phyloP scores from a whole-genome alignment of 2,113 vertebrate genomes.

The Nanorana parkeri region DNA sequence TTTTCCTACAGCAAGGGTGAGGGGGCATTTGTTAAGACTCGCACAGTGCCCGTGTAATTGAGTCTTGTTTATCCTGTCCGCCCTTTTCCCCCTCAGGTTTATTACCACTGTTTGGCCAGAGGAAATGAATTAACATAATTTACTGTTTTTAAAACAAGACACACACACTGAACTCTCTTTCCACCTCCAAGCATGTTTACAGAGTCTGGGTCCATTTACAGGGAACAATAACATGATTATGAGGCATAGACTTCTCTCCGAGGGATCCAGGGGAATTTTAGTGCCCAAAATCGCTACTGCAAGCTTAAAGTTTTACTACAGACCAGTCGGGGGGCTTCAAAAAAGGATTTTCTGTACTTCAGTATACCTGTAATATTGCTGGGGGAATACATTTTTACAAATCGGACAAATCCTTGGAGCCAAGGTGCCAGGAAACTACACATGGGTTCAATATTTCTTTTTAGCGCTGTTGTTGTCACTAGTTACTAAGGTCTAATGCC shows the following conservation, averaged over 20 bases:
- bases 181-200: conserved; percentile 64
- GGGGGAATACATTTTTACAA: no score
- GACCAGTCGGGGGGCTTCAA: no score
- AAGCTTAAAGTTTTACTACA: conserved; percentile 56
- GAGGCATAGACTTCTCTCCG: conserved; percentile 62
- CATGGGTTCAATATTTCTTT: no score
- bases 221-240: conserved; percentile 76
- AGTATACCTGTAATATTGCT: no score
- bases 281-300: conserved; percentile 58
- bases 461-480: no score
- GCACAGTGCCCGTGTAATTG: conserved; percentile 61
- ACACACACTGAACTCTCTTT: conserved; percentile 62
- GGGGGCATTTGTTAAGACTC: conserved; percentile 60
- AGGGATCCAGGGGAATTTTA: not conserved
- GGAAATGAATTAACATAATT: conserved; percentile 89
- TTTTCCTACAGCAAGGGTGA: conserved; percentile 50
- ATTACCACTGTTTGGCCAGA: conserved; percentile 76
- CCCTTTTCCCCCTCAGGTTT: conserved; percentile 71
- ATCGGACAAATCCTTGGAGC: no score
- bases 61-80: conserved; percentile 67
- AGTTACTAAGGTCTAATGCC: no score
- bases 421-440: no score
- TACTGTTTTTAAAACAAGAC: conserved; percentile 77
- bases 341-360: no score
- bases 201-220: conserved; percentile 74